These are phyloP conservation scores for Gallinago jamesoni DNA, from an alignment of 2,113 vertebrate genomes.

Conservation along the genomic window DNA sequence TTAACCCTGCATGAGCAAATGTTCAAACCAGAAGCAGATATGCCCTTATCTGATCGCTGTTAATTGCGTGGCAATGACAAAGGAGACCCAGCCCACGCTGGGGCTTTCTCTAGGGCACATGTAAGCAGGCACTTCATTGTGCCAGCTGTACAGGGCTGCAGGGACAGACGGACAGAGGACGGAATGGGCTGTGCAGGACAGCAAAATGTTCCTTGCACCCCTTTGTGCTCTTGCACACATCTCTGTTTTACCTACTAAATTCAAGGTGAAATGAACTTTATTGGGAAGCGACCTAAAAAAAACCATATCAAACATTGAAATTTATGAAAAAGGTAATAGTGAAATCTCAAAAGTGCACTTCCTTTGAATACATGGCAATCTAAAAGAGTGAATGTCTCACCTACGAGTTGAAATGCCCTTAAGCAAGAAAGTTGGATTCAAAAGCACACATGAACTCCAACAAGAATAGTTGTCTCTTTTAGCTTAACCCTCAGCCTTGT, in stretches of 20 bases:
- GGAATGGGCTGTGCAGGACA: neutral
- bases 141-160: neutral
- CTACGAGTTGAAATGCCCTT: neutral
- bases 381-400: neutral
- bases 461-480: neutral
- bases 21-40: neutral
- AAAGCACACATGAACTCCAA: neutral
- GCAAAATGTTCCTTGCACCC: neutral
- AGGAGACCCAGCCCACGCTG: fast-evolving
- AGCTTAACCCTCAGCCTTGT: neutral
- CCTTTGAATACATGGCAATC: neutral
- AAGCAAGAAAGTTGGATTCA: neutral
- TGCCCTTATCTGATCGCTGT: neutral
- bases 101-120: neutral
- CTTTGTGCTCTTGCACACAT: neutral
- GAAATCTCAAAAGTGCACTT: neutral
- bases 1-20: neutral
- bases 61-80: no score
- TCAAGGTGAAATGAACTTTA: neutral
- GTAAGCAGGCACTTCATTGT: neutral
- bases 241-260: neutral
- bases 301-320: neutral
- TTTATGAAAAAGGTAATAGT: neutral
- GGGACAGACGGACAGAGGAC: neutral
- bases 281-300: neutral